Conservation (phyloP, 2,113 vertebrate genomes). For the Mus spicilegus region DNA sequence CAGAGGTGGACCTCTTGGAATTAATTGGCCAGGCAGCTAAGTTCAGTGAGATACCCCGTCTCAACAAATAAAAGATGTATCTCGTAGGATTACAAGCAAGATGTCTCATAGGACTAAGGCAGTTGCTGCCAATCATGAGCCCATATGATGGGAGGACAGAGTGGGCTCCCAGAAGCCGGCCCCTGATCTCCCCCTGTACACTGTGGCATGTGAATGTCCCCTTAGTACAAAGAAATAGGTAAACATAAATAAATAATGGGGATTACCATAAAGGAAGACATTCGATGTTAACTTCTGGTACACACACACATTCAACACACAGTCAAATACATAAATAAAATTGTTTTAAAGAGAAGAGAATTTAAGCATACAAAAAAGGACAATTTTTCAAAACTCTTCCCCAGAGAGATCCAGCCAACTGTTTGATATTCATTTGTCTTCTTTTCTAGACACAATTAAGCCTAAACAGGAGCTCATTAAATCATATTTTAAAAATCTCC, state of each 20-base stretch:
- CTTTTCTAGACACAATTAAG: conserved; percentile 31
- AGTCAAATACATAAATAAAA: not conserved
- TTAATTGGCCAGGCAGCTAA: not conserved
- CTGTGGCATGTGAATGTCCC: not conserved
- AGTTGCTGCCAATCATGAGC: not conserved
- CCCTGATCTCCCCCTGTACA: not conserved
- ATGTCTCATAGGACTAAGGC: too few species aligned
- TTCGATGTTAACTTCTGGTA: not conserved
- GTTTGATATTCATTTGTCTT: not conserved
- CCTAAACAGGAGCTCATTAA: conserved; percentile 16
- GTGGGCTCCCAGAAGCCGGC: not conserved
- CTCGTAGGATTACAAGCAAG: not conserved
- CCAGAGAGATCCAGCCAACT: not conserved
- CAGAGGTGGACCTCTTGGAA: not conserved
- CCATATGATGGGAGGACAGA: not conserved
- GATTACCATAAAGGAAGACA: not conserved
- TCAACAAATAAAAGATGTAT: not conserved
- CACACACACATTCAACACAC: not conserved
- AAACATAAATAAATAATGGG: not conserved
- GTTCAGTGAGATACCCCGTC: not conserved
- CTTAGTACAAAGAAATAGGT: not conserved
- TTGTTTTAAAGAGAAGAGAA: not conserved
- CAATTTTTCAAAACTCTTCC: not conserved
- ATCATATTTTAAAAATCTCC: not conserved
- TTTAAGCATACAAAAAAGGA: not conserved